Evolutionary conservation across 2,888 invertebrate genomes (phyloP).

Genomic region (Tinea pellionella): DNA sequence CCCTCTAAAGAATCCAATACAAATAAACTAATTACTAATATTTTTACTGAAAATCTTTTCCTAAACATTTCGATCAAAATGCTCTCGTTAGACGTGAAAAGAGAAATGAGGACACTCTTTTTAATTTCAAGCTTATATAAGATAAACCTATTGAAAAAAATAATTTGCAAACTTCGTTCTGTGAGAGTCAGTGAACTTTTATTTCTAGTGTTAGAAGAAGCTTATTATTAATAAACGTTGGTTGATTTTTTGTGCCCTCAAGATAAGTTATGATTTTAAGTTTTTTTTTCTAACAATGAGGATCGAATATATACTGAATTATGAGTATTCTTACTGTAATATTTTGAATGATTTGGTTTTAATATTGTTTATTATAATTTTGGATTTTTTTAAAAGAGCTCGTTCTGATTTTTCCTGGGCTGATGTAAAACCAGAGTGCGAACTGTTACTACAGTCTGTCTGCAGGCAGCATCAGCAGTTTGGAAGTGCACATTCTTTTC

Average conservation of each 20-base stretch:
- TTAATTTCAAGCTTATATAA: constrained; percentile 7
- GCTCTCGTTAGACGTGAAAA: constrained; percentile 11
- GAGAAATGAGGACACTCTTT: constrained; percentile 17
- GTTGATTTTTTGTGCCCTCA: not conserved
- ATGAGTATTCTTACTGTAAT: no score
- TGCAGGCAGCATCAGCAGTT: no score
- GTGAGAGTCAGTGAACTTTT: constrained; percentile 9
- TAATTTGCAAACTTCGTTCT: not conserved
- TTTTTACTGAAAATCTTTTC: constrained; percentile 18
- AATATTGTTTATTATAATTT: no score
- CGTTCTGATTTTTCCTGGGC: no score
- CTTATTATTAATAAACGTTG: not conserved
- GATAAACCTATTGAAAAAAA: not conserved
- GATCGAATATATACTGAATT: not conserved
- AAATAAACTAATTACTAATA: not conserved
- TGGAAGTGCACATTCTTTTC: no score
- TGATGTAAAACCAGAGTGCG: no score
- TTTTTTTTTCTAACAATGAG: not conserved
- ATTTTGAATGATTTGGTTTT: no score
- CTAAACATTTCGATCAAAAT: constrained; percentile 15
- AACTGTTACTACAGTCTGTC: no score
- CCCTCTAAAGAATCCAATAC: constrained; percentile 18
- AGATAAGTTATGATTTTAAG: not conserved
- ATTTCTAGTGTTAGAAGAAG: not conserved
- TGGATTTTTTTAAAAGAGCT: no score